Conservation (phyloP, 2,113 vertebrate species). For the Micromys minutus region DNA sequence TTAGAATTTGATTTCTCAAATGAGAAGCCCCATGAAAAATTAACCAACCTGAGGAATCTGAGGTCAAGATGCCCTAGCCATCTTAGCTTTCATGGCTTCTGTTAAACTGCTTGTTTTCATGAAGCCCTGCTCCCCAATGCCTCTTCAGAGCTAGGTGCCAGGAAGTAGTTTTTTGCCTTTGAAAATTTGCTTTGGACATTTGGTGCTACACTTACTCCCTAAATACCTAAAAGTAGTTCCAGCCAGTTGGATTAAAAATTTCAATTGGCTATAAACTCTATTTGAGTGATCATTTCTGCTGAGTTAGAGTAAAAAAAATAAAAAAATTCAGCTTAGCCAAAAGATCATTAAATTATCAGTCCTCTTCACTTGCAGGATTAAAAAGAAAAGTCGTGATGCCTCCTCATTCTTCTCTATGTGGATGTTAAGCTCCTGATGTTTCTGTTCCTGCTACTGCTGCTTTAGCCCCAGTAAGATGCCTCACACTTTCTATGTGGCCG, state of each 20-base stretch:
- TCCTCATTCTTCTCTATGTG: not conserved
- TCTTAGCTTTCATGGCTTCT: not conserved
- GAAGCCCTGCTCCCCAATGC: not conserved
- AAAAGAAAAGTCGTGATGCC: not conserved
- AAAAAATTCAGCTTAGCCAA: not conserved
- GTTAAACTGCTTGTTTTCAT: not conserved
- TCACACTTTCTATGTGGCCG: not conserved
- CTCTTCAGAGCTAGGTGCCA: not conserved
- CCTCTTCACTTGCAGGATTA: not conserved
- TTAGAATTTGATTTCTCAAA: not conserved
- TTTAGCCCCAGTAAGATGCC: not conserved
- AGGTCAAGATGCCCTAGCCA: not conserved
- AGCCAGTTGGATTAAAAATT: not conserved
- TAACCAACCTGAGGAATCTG: not conserved
- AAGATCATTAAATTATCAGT: not conserved
- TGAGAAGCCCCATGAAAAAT: not conserved
- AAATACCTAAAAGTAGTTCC: not conserved
- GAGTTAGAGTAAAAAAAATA: slow-evolving; percentile 14
- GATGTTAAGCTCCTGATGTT: not conserved
- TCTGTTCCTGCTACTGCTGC: not conserved
- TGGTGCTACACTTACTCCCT: not conserved
- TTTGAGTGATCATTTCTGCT: not conserved
- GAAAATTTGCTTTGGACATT: not conserved
- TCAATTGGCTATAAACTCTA: not conserved
- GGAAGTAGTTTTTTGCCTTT: not conserved